Base-by-base conservation (phyloP, 1,140 invertebrate genomes). In the Pogonomyrmex barbatus region DNA sequence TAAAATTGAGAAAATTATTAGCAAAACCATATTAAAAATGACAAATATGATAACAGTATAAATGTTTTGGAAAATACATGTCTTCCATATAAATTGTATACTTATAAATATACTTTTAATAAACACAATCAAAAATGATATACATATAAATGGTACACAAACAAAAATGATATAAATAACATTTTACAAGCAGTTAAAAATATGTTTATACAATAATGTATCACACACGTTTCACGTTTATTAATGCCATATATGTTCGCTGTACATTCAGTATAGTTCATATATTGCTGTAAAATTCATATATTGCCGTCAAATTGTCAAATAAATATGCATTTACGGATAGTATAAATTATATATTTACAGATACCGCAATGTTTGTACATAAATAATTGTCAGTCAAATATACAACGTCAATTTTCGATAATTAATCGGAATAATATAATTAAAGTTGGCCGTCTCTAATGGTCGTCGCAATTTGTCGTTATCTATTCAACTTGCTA, bases 401-500 rank as follows among this genome's bases (percentile, higher is more conserved):
- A 65, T 50, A 3, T 50, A 78, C 12, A 67, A 4, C 33, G 0
- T 50, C 58, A 39, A 50, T 30, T 78, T 65, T 67, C 24, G n/a
- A 2, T 47, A 50, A 67, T 78, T 67, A 47, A 78, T 52, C 17
- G 10, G 1, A 24, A 78, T 14, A n/a, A n/a, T 24, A 10, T 30
- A 42, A 67, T 79, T 6, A 47, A 58, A 47, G n/a, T 30, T 54
- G 8, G 0, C 50, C 10, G 24, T n/a, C 24, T 33, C 10, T 42
- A 33, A 70, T 45, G 4, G 14, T 68, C 52, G 68, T 33, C 36
- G 4, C 36, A 33, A 81, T 30, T 81, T 54, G 3, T 4, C 12
- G 60, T 24, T 42, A 68, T 81, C 62, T 36, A 4, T n/a, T 10
- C 63, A 56, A 45, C 39, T 56, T 70, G 56, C 39, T 10, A 70